phyloP scores from a whole-genome alignment of 2,888 invertebrate genomes.

The Ophion costatus region DNA sequence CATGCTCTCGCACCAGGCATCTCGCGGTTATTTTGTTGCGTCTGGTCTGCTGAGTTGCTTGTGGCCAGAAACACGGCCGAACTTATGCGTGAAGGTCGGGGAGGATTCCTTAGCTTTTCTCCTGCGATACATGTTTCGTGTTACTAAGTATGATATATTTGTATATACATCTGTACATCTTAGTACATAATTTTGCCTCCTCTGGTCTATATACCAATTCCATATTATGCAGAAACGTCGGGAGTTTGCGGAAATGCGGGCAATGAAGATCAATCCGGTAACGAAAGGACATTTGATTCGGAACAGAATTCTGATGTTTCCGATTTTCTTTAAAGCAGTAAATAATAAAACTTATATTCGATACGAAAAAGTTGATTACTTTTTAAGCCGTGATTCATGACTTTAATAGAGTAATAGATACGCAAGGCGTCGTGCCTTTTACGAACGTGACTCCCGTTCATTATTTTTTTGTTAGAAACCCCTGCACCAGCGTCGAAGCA shows the following conservation, averaged over 20 bases:
- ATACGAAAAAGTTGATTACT: background rate
- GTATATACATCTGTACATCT: conserved; percentile 11
- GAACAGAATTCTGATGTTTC: background rate
- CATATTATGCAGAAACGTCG: background rate
- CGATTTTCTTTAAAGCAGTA: background rate
- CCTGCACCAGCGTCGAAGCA: background rate
- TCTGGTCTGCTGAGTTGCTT: conserved; percentile 50
- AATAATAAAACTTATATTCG: background rate
- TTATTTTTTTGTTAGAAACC: background rate
- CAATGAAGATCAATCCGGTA: background rate
- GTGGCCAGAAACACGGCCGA: conserved; percentile 51
- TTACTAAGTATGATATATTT: conserved; percentile 32
- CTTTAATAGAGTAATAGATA: background rate
- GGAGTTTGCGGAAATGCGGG: background rate
- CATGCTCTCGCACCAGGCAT: conserved; percentile 36
- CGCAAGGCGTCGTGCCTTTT: background rate
- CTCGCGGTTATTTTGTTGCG: conserved; percentile 63
- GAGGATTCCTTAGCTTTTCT: conserved; percentile 47
- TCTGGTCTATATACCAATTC: conserved; percentile 12
- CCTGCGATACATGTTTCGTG: conserved; percentile 42
- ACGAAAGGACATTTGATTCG: background rate
- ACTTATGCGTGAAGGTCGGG: conserved; percentile 53
- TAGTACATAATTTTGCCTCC: background rate
- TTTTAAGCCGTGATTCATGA: too few relatives aligned
- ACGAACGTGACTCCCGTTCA: background rate